Conservation (phyloP, 1,140 invertebrate genomes). For the Drosophila jambulina region DNA sequence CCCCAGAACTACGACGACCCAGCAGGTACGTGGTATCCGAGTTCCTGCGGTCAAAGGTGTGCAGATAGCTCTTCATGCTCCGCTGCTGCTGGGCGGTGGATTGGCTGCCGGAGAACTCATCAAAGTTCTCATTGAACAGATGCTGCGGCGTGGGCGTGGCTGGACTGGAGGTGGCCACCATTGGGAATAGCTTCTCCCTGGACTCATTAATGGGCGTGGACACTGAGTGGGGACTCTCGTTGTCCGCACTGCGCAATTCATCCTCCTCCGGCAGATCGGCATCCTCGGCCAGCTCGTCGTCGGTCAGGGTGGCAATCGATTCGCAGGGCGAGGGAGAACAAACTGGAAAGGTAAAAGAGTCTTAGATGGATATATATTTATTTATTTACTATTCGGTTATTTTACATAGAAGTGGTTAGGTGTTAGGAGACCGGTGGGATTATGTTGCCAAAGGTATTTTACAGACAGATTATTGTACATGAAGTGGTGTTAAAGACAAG, state of each 20-base stretch:
- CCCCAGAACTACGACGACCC: conserved; percentile 79
- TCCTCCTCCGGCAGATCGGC: conserved; percentile 43
- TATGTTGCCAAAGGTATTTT: conserved; percentile 25
- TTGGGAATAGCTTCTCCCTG: conserved; percentile 74
- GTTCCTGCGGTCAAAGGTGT: conserved; percentile 88
- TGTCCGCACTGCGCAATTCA: conserved; percentile 53
- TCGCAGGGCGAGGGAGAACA: conserved; percentile 91
- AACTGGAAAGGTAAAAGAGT: conserved; percentile 85
- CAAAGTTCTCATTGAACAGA: conserved; percentile 75
- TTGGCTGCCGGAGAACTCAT: conserved; percentile 74
- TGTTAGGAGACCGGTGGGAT: conserved; percentile 8
- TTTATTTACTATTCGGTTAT: too few species aligned
- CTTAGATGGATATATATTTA: neutral
- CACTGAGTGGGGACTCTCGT: conserved; percentile 61
- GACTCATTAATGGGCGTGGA: conserved; percentile 82
- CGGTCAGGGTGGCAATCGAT: conserved; percentile 88
- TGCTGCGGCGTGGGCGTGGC: conserved; percentile 74
- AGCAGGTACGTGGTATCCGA: conserved; percentile 90
- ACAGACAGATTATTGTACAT: conserved; percentile 41
- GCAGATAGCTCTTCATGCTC: conserved; percentile 85
- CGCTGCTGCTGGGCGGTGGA: conserved; percentile 68
- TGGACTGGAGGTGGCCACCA: conserved; percentile 47
- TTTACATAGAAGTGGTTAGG: conserved; percentile 41
- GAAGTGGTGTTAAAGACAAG: conserved; percentile 10
- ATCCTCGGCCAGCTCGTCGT: conserved; percentile 85